Conservation (phyloP, 2,797 vertebrate species). For the Intellagama lesueurii region DNA sequence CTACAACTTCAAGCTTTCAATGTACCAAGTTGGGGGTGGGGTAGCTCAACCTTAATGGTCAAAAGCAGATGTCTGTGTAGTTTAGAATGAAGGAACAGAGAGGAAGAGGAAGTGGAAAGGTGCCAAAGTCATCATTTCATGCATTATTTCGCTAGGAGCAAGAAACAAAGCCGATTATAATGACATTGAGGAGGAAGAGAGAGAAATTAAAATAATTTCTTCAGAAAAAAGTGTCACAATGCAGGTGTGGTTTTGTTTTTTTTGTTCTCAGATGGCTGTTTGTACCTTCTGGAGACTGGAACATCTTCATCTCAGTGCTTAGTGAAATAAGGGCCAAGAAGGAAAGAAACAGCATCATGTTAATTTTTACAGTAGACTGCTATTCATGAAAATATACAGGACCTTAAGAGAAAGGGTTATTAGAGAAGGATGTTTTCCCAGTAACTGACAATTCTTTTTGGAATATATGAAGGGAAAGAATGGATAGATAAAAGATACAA, state of each 20-base stretch:
- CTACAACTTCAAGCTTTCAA: constrained; percentile 20
- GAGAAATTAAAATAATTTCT: constrained; percentile 37
- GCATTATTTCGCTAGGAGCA: constrained; percentile 39
- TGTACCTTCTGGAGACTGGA: background rate
- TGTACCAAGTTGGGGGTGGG: background rate
- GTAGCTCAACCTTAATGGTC: constrained; percentile 29
- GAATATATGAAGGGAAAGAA: too few species aligned
- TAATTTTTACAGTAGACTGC: background rate
- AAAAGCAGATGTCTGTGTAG: constrained; percentile 34
- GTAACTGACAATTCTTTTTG: too few species aligned
- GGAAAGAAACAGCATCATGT: background rate
- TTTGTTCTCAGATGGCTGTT: background rate
- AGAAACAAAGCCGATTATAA: constrained; percentile 25
- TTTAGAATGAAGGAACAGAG: background rate
- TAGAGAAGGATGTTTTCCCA: background rate
- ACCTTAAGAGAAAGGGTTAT: background rate
- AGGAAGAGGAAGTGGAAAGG: constrained; percentile 27
- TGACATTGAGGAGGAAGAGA: background rate
- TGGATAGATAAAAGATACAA: too few species aligned
- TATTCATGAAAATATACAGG: background rate
- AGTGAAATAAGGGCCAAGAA: background rate
- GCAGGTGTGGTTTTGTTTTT: background rate
- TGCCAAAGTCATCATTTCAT: constrained; percentile 55
- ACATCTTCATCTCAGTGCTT: fast-evolving
- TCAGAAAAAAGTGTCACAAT: background rate